Evolutionary conservation across 2,888 invertebrate genomes (phyloP).

Genomic region (Noctua comes): DNA sequence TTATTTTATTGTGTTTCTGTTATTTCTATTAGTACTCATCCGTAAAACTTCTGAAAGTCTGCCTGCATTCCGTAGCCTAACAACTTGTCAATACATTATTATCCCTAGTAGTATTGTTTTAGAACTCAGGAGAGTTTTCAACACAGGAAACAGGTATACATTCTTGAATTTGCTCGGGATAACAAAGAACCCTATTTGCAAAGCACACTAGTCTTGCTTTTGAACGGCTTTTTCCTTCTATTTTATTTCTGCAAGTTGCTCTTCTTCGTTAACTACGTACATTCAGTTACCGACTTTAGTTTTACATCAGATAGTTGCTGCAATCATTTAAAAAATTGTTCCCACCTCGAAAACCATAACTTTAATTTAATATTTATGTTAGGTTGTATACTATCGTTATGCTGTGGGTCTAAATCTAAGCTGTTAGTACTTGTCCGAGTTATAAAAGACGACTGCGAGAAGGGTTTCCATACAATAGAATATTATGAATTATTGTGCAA

Average conservation of each 20-base stretch:
- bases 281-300: conserved; percentile 9
- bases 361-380: conserved; percentile 50
- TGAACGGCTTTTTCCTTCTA: conserved; percentile 17
- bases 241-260: conserved; percentile 44
- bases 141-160: neutral
- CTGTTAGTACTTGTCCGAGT: conserved; percentile 56
- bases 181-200: conserved; percentile 22
- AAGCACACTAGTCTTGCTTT: conserved; percentile 11
- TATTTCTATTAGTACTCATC: conserved; percentile 23
- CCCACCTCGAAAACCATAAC: conserved; percentile 31
- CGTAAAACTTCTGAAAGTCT: neutral
- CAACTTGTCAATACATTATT: neutral
- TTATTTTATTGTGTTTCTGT: conserved; percentile 41
- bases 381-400: conserved; percentile 49
- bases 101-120: neutral
- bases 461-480: conserved; percentile 64
- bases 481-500: conserved; percentile 63
- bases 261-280: conserved; percentile 18
- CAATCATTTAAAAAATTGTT: conserved; percentile 37
- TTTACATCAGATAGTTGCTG: neutral
- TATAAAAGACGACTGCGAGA: conserved; percentile 59
- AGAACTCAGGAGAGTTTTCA: neutral
- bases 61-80: neutral
- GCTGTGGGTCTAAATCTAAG: conserved; percentile 50
- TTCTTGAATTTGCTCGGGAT: conserved; percentile 21